Evolutionary conservation across 1,140 invertebrate genomes (phyloP).

Genomic region (Drosophila kohkoa): DNA sequence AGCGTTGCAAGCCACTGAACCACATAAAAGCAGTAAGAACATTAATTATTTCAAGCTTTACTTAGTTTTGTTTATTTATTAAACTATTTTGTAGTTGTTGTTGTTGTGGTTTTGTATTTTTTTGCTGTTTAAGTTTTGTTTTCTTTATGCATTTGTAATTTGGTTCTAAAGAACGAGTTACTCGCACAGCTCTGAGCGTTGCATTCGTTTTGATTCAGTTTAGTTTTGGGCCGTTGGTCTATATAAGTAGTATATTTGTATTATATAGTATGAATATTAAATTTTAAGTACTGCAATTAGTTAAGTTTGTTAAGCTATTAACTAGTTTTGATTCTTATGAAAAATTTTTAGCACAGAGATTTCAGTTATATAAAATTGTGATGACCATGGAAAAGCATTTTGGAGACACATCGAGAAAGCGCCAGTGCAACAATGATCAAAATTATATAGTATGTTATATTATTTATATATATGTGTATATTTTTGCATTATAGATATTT

Average conservation of each 20-base stretch:
- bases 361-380: slow-evolving; percentile 46
- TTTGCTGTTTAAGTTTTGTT: slow-evolving; percentile 7
- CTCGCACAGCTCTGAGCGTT: slow-evolving; percentile 42
- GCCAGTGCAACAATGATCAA: slow-evolving; percentile 11
- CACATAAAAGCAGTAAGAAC: slow-evolving; percentile 9
- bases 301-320: slow-evolving; percentile 28
- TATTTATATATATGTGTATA: not conserved
- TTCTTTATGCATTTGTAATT: slow-evolving; percentile 20
- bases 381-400: slow-evolving; percentile 18
- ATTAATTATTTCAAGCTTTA: slow-evolving; percentile 42
- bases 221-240: slow-evolving; percentile 19
- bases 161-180: slow-evolving; percentile 46
- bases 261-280: slow-evolving; percentile 39
- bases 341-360: slow-evolving; percentile 70
- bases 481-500: not conserved
- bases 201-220: slow-evolving; percentile 7
- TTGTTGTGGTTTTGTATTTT: not conserved
- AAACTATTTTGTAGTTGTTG: slow-evolving; percentile 20
- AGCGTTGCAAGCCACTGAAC: slow-evolving; percentile 57
- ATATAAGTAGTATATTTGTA: slow-evolving; percentile 12
- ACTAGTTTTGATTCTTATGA: slow-evolving; percentile 76
- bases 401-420: slow-evolving; percentile 15
- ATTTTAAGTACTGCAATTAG: slow-evolving; percentile 35
- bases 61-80: slow-evolving; percentile 38
- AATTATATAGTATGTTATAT: not conserved